Conservation (phyloP, 2,888 invertebrate species). For the Drosophila phalerata region DNA sequence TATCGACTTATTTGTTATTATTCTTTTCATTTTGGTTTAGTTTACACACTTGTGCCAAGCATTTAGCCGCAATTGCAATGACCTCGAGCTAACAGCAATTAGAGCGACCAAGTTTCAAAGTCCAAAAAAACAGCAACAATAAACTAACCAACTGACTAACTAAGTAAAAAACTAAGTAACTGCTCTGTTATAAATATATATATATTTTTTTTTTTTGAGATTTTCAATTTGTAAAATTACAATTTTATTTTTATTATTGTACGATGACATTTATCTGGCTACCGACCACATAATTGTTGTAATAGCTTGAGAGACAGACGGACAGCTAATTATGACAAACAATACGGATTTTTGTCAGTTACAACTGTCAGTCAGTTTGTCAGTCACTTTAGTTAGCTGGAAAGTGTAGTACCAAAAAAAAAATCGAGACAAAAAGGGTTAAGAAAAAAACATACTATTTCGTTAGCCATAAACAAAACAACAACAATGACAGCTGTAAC, state of each 20-base stretch:
- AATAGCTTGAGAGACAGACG: conserved; percentile 15
- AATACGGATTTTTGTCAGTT: conserved; percentile 22
- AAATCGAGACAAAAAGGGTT: neutral
- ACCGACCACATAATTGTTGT: conserved; percentile 15
- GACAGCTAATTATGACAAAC: conserved; percentile 40
- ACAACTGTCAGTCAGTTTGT: conserved; percentile 15
- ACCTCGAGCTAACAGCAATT: conserved; percentile 40
- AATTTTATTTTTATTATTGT: conserved; percentile 38
- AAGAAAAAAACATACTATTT: neutral
- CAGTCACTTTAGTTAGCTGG: conserved; percentile 14
- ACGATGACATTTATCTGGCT: conserved; percentile 28
- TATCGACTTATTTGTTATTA: conserved; percentile 14
- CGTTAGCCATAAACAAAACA: conserved; percentile 12
- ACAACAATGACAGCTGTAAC: conserved; percentile 2
- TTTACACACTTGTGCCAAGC: conserved; percentile 21
- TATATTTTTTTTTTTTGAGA: conserved; percentile 1
- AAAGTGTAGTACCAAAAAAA: neutral
- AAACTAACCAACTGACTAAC: conserved; percentile 14
- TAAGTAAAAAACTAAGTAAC: conserved; percentile 4
- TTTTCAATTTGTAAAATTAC: conserved; percentile 31
- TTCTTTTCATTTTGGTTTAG: conserved; percentile 24
- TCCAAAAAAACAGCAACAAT: conserved; percentile 30
- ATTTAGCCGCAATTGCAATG: conserved; percentile 29
- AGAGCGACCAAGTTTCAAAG: conserved; percentile 27
- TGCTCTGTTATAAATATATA: conserved; percentile 5